phyloP scores from a whole-genome alignment of 2,113 vertebrate species.

The Balaeniceps rex region DNA sequence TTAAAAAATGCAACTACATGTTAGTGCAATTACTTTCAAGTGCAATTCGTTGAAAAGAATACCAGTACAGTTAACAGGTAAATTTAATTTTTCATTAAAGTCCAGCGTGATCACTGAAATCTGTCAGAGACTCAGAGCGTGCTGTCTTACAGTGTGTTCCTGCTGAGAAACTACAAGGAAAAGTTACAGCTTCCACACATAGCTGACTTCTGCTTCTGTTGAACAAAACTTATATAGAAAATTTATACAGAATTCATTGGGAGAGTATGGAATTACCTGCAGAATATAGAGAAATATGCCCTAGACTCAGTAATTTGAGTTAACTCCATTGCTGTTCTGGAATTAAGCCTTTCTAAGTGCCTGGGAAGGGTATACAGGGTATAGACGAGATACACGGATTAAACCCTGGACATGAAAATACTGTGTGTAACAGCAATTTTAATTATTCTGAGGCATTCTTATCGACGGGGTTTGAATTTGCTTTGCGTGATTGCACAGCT shows the following conservation, averaged over 20 bases:
- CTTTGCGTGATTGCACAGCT: neutral
- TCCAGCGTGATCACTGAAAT: neutral
- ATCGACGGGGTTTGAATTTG: neutral
- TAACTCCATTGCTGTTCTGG: neutral
- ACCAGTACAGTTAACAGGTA: neutral
- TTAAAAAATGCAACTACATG: neutral
- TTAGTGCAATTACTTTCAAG: slow-evolving; percentile 34
- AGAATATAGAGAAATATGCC: neutral
- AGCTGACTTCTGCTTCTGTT: neutral
- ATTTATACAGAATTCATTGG: neutral
- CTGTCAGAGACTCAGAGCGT: neutral
- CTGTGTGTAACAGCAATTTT: neutral
- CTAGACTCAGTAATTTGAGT: neutral
- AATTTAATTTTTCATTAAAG: neutral
- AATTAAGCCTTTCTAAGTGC: slow-evolving; percentile 5
- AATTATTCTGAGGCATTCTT: neutral
- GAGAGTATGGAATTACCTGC: neutral
- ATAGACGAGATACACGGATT: neutral
- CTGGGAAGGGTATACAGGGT: neutral
- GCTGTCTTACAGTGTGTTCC: neutral
- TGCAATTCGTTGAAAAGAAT: slow-evolving; percentile 16
- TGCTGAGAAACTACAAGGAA: neutral
- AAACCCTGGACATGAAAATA: neutral
- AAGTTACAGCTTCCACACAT: neutral
- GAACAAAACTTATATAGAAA: neutral